These are phyloP conservation scores for Parnassius glacialis DNA, from an alignment of 2,888 invertebrate species.

Conservation along the genomic window DNA sequence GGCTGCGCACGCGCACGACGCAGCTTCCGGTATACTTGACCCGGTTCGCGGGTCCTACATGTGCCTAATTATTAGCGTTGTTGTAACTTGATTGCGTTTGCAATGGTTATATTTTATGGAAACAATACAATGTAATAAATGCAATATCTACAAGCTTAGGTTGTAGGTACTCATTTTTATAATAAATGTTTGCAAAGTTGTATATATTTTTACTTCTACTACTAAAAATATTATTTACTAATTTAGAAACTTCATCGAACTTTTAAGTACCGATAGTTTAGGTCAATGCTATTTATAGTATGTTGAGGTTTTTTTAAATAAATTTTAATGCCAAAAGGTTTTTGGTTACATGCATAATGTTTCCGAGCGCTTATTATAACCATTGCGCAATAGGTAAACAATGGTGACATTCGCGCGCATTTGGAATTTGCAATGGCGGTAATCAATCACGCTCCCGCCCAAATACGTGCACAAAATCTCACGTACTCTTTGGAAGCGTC, in stretches of 20 bases:
- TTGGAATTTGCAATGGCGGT: constrained; percentile 30
- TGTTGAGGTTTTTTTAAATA: too few species aligned
- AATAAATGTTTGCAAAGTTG: too few species aligned
- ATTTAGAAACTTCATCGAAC: too few species aligned
- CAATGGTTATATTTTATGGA: background rate
- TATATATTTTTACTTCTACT: too few species aligned
- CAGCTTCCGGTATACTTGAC: constrained; percentile 77
- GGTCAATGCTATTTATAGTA: too few species aligned
- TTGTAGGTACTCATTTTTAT: too few species aligned
- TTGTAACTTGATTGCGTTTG: constrained; percentile 3
- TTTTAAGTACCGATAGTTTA: too few species aligned
- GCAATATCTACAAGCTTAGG: too few species aligned
- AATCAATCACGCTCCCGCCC: constrained; percentile 55
- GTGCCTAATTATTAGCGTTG: constrained; percentile 35
- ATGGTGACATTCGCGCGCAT: constrained; percentile 15
- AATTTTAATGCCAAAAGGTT: too few species aligned
- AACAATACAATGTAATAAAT: too few species aligned
- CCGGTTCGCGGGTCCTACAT: constrained; percentile 57
- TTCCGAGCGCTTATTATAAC: background rate
- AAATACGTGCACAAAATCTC: constrained; percentile 54
- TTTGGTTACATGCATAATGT: too few species aligned
- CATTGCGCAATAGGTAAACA: constrained; percentile 22
- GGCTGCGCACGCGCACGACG: constrained; percentile 52
- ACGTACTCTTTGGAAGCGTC: constrained; percentile 51
- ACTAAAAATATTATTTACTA: too few species aligned